Evolutionary conservation across 1,140 invertebrate species (phyloP).

Genomic region (Nephotettix cincticeps): DNA sequence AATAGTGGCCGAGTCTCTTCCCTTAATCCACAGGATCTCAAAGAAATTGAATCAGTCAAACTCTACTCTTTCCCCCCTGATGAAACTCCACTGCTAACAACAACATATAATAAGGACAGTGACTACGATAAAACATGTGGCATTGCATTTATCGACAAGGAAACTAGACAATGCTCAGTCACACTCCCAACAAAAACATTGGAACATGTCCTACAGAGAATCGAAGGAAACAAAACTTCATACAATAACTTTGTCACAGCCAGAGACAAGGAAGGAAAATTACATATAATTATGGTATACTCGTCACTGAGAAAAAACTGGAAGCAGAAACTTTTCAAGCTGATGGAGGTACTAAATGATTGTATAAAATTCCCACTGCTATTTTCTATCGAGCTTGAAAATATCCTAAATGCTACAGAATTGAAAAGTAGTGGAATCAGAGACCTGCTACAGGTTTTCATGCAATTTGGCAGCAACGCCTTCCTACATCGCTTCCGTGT

Average conservation of each 20-base stretch:
- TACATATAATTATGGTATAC: not conserved
- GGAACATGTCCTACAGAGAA: not conserved
- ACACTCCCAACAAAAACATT: not conserved
- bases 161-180: not conserved
- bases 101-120: not conserved
- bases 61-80: not conserved
- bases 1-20: not conserved
- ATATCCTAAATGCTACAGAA: not conserved
- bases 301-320: not conserved
- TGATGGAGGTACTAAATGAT: not conserved
- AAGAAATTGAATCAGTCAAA: not conserved
- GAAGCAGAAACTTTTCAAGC: not conserved
- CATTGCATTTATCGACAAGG: not conserved
- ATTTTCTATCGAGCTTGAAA: not conserved
- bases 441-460: not conserved
- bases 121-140: not conserved
- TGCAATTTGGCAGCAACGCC: not conserved
- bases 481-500: not conserved
- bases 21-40: not conserved
- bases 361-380: conserved; percentile 2
- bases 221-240: not conserved
- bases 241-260: not conserved
- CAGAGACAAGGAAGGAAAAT: not conserved
- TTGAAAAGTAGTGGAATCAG: not conserved
- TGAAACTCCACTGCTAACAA: not conserved